A percentile compares a stretch with the other conserved stretches of the same genome.
Conservation (phyloP, 2,888 invertebrate species). For the Andrena bicolor region DNA sequence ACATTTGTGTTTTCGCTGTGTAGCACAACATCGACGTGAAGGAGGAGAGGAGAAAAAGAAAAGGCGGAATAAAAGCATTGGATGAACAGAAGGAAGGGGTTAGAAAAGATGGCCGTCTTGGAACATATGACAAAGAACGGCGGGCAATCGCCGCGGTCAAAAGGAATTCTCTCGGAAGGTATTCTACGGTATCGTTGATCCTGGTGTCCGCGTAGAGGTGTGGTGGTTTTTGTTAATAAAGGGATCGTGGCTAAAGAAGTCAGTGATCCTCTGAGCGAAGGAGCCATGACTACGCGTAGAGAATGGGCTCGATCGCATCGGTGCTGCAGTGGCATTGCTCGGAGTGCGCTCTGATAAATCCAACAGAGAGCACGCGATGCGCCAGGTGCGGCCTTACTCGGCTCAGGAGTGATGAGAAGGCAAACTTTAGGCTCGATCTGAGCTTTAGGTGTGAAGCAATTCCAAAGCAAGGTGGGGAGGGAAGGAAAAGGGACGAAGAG, state of each 20-base stretch:
- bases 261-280: slow-evolving; percentile 71
- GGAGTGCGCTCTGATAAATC: slow-evolving; percentile 95
- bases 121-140: slow-evolving; percentile 84
- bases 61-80: slow-evolving; percentile 37
- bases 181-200: slow-evolving; percentile 67
- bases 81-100: slow-evolving; percentile 55
- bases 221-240: slow-evolving; percentile 32
- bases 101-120: slow-evolving; percentile 81
- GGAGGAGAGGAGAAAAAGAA: slow-evolving; percentile 33
- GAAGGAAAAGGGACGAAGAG: slow-evolving; percentile 47
- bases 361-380: slow-evolving; percentile 93
- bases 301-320: slow-evolving; percentile 97
- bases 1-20: slow-evolving; percentile 43
- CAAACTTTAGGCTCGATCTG: slow-evolving; percentile 54
- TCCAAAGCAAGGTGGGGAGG: slow-evolving; percentile 28
- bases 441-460: slow-evolving; percentile 46
- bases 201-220: slow-evolving; percentile 36
- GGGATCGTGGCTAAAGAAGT: slow-evolving; percentile 68
- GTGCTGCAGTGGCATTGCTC: slow-evolving; percentile 97
- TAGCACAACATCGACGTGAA: slow-evolving; percentile 27
- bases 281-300: slow-evolving; percentile 86
- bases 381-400: slow-evolving; percentile 90
- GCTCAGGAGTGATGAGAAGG: slow-evolving; percentile 77
- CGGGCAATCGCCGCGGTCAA: slow-evolving; percentile 73
- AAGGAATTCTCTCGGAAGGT: slow-evolving; percentile 53